Conservation (phyloP, 1,140 invertebrate species). For the Lasioglossum albipes region DNA sequence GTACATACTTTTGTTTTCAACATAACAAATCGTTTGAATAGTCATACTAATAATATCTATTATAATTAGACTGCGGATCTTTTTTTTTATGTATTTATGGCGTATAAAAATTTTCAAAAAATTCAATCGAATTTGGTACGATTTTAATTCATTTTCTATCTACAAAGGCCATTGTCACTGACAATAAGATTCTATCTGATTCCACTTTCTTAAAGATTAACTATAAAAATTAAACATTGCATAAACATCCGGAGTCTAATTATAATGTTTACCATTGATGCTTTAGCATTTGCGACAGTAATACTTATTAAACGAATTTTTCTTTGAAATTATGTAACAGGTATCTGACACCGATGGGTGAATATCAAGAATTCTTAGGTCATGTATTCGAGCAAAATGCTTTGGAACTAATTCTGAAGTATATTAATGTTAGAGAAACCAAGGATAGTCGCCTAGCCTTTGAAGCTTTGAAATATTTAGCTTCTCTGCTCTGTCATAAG, state of each 20-base stretch:
- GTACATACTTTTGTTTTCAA: background rate
- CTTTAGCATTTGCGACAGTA: background rate
- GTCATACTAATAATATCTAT: background rate
- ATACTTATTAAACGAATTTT: background rate
- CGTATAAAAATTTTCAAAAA: no score
- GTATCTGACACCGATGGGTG: slow-evolving; percentile 96
- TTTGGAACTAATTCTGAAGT: slow-evolving; percentile 92
- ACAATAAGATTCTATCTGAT: no score
- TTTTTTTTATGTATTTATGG: no score
- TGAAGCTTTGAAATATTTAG: slow-evolving; percentile 96
- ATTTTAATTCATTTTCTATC: no score
- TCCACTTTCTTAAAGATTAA: no score
- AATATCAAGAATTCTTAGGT: slow-evolving; percentile 97
- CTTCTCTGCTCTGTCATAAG: slow-evolving; percentile 96
- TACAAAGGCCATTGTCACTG: no score
- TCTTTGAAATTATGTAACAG: background rate
- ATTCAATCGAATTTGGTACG: no score
- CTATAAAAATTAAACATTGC: no score
- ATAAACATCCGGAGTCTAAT: no score
- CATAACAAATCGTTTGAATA: background rate
- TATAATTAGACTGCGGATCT: no score
- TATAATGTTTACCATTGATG: background rate
- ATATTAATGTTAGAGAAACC: slow-evolving; percentile 93
- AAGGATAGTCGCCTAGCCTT: slow-evolving; percentile 95
- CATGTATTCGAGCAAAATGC: slow-evolving; percentile 96